A percentile compares a stretch with the other conserved stretches of the same genome.
Evolutionary conservation across 2,113 vertebrate species (phyloP).

Genomic region (Albula glossodonta): DNA sequence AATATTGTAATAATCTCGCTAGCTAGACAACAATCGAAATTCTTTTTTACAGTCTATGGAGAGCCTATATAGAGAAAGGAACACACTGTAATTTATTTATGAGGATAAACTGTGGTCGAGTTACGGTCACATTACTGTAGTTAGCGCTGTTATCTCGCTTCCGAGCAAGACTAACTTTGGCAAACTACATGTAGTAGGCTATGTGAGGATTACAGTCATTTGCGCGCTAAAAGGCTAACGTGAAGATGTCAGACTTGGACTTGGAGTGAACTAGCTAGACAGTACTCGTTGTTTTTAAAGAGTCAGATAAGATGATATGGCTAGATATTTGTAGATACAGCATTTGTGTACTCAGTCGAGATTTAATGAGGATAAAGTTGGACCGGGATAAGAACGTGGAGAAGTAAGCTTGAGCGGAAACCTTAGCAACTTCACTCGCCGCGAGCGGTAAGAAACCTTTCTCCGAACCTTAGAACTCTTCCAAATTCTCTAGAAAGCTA

Average conservation of each 20-base stretch:
- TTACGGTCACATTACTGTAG: no score
- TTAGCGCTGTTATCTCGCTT: no score
- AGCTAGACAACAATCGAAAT: background rate
- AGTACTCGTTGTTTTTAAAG: background rate
- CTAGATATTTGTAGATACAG: background rate
- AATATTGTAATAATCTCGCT: background rate
- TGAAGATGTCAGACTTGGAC: no score
- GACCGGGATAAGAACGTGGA: background rate
- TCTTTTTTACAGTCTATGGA: background rate
- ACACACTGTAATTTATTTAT: background rate
- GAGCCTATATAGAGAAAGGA: background rate
- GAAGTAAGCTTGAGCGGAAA: background rate
- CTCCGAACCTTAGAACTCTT: background rate
- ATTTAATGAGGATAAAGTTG: background rate
- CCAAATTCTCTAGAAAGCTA: background rate
- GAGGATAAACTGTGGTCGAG: background rate
- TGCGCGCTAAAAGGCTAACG: no score
- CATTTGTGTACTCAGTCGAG: background rate
- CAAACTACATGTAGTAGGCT: no score
- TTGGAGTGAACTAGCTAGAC: background rate
- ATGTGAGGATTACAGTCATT: no score
- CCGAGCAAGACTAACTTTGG: no score
- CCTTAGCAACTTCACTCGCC: background rate
- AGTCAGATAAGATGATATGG: background rate
- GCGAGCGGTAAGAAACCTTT: background rate